These are phyloP conservation scores for Trematomus bernacchii DNA, from an alignment of 2,797 vertebrate species.

Conservation along the genomic window DNA sequence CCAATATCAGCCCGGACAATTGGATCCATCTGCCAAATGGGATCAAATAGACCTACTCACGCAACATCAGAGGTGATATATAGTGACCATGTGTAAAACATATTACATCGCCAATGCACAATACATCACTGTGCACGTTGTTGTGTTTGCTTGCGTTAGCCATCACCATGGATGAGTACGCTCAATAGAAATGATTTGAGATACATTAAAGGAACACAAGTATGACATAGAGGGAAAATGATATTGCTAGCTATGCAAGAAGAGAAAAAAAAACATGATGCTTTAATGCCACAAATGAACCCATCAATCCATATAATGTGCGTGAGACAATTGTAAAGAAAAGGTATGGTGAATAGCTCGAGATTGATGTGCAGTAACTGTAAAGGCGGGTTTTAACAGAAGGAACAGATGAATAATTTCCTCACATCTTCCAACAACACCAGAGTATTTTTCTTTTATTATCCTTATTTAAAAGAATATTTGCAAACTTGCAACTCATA, in stretches of 20 bases:
- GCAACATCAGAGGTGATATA: conserved; percentile 77
- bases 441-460: conserved; percentile 63
- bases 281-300: conserved; percentile 59
- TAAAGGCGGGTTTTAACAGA: conserved; percentile 27
- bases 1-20: conserved; percentile 78
- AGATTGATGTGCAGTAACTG: conserved; percentile 43
- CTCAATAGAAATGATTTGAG: conserved; percentile 63
- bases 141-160: conserved; percentile 42
- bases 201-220: conserved; percentile 56
- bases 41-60: conserved; percentile 81
- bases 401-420: conserved; percentile 31
- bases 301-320: conserved; percentile 64
- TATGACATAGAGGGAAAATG: conserved; percentile 43
- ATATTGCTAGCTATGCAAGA: conserved; percentile 30
- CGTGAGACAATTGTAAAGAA: conserved; percentile 51
- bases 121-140: conserved; percentile 72
- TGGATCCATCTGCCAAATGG: conserved; percentile 84
- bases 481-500: conserved; percentile 78
- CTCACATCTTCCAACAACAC: conserved; percentile 40
- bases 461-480: conserved; percentile 78
- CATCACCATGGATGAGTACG: conserved; percentile 41
- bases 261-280: conserved; percentile 13
- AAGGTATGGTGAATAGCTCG: conserved; percentile 28
- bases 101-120: conserved; percentile 67
- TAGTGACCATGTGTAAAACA: conserved; percentile 76